Base-by-base conservation (phyloP, 2,888 invertebrate genomes). In the Metacarcinus magister region DNA sequence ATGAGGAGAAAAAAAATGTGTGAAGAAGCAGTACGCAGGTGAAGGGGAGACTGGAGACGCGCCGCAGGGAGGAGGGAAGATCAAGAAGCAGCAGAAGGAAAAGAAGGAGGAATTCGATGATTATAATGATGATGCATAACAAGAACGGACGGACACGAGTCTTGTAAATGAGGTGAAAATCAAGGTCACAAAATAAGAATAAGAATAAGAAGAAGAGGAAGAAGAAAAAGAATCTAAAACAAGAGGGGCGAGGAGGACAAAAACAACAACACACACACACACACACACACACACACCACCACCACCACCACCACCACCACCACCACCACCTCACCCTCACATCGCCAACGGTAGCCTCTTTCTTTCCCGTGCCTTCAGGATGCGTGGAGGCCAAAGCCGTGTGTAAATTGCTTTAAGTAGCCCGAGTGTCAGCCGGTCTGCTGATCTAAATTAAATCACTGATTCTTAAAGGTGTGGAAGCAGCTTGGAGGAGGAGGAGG, bases 401-500 rank as follows among this genome's bases (percentile, higher is more conserved):
- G 82, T 32, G 82, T 82, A 28, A 82, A 82, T 82, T 82, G 82
- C 82, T 7, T 82, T 32, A 82, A 82, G 82, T 82, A 82, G 82
- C n/a, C 19, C 7, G 82, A 32, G 28, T 82, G 82, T 82, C 32
- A 82, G 82, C 19, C 32, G 32, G 82, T 82, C 28, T 28, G 32
- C 13, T 82, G 82, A 82, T 82, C 82, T 82, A 82, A 82, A 82
- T 82, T 28, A 82, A 82, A 82, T 82, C 82, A 82, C 82, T 32
- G 82, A 32, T 82, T 8, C 67, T 67, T 23, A 19, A 90, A 44
- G 39, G 90, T 13, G 90, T 19, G 90, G 44, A 44, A 39, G 87
- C 48, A 44, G 46, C 23, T 32, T 23, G 60, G 94, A 93, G 67
- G n/a, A 54, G 67, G 54, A 67, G 75, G 93, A 75, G n/a, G 94